phyloP scores from a whole-genome alignment of 1,140 invertebrate species.

The Bursaphelenchus mucronatus region DNA sequence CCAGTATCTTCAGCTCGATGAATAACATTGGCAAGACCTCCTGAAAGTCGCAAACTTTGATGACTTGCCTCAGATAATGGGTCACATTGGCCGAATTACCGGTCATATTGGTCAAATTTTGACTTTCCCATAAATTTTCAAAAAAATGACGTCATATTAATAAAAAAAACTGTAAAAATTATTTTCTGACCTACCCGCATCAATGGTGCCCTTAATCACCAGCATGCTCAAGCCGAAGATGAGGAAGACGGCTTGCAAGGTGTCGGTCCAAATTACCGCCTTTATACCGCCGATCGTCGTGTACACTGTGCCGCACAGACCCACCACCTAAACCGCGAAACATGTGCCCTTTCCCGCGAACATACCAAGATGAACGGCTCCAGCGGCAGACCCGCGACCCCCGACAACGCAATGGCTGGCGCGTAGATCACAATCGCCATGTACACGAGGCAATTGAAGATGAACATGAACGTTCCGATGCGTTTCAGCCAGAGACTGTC shows the following conservation, averaged over 20 bases:
- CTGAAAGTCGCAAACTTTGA: constrained; percentile 22
- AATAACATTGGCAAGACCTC: constrained; percentile 38
- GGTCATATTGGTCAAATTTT: too few relatives aligned
- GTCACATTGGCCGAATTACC: neutral
- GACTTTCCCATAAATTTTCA: too few relatives aligned
- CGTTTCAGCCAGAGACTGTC: constrained; percentile 41
- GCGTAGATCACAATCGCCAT: constrained; percentile 54
- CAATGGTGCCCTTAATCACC: constrained; percentile 48
- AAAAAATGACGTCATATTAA: too few relatives aligned
- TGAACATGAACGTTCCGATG: constrained; percentile 54
- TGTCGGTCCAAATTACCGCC: constrained; percentile 53
- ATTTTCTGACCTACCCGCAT: constrained; percentile 23
- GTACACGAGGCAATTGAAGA: constrained; percentile 55
- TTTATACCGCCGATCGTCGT: constrained; percentile 47
- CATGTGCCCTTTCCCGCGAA: neutral
- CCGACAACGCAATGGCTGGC: constrained; percentile 38
- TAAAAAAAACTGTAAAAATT: constrained; percentile 16
- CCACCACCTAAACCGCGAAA: neutral
- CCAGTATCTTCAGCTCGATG: constrained; percentile 31
- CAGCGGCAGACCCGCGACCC: constrained; percentile 38
- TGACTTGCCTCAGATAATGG: neutral
- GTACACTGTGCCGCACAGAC: constrained; percentile 8
- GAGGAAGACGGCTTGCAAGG: constrained; percentile 37
- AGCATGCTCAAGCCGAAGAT: constrained; percentile 34
- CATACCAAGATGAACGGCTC: constrained; percentile 46